Conservation (phyloP, 2,888 invertebrate genomes). For the Lamproptera curius region DNA sequence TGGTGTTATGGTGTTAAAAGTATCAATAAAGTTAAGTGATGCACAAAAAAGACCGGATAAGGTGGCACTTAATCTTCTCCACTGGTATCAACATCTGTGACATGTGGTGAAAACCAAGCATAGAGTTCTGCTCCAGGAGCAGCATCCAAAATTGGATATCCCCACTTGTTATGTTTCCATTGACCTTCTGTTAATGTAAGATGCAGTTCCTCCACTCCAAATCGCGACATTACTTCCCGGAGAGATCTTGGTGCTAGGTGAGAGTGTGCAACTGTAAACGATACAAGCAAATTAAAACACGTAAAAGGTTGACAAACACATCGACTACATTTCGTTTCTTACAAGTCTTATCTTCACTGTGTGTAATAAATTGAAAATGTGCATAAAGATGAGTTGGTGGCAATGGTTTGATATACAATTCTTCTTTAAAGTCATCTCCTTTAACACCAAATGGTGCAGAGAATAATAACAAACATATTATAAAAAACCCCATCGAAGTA, state of each 20-base stretch:
- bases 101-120: conserved; percentile 91
- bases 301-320: background rate
- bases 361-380: conserved; percentile 94
- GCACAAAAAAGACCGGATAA: conserved; percentile 97
- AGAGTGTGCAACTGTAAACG: conserved; percentile 86
- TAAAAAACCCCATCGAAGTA: conserved; percentile 8
- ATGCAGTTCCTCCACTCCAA: conserved; percentile 93
- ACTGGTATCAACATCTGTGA: conserved; percentile 87
- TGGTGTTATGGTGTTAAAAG: conserved; percentile 90
- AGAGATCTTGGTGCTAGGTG: conserved; percentile 92
- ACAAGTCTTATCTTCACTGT: conserved; percentile 81
- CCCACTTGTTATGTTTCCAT: conserved; percentile 97
- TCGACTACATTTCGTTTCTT: conserved; percentile 49
- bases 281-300: conserved; percentile 17
- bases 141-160: conserved; percentile 92
- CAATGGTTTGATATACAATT: conserved; percentile 91
- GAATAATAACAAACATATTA: conserved; percentile 23
- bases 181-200: conserved; percentile 94
- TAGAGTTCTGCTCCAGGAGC: conserved; percentile 96
- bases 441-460: conserved; percentile 29
- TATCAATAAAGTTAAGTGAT: conserved; percentile 95
- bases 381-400: conserved; percentile 90
- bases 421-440: conserved; percentile 90
- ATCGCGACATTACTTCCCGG: conserved; percentile 90
- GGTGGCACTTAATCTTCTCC: conserved; percentile 93